phyloP scores from a whole-genome alignment of 2,888 invertebrate genomes.

The Xanthorhoe designata region DNA sequence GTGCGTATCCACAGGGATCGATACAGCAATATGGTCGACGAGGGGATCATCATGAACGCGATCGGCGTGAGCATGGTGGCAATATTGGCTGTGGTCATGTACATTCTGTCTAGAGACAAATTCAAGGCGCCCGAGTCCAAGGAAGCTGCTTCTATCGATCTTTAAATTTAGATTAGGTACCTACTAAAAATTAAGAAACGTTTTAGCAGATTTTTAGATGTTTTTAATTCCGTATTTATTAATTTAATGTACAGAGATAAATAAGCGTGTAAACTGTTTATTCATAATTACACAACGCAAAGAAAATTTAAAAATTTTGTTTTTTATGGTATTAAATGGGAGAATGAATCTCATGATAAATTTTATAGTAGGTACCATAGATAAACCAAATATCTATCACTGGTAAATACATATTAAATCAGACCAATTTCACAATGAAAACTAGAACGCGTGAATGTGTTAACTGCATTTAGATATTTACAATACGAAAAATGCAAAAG shows the following conservation, averaged over 20 bases:
- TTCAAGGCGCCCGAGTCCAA: constrained; percentile 76
- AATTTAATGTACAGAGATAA: too few relatives aligned
- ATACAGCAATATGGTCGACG: constrained; percentile 87
- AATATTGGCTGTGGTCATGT: constrained; percentile 87
- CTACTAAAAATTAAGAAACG: constrained; percentile 8
- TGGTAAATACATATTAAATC: background rate
- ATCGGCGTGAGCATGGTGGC: constrained; percentile 88
- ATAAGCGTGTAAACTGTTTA: too few relatives aligned
- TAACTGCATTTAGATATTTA: constrained; percentile 27
- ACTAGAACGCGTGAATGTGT: constrained; percentile 6
- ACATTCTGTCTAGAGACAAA: constrained; percentile 87
- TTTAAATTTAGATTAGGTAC: constrained; percentile 65
- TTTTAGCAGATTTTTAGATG: constrained; percentile 2
- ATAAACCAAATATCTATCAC: background rate
- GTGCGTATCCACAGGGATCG: constrained; percentile 78
- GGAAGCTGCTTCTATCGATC: constrained; percentile 81
- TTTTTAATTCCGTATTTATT: too few relatives aligned
- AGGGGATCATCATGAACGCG: constrained; percentile 89
- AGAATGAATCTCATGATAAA: too few relatives aligned
- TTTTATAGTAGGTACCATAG: too few relatives aligned
- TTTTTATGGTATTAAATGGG: too few relatives aligned
- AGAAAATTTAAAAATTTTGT: too few relatives aligned
- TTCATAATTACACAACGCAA: too few relatives aligned
- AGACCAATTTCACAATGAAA: background rate
- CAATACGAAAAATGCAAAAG: constrained; percentile 2